Evolutionary conservation across 1,140 invertebrate genomes (phyloP), one percentile per base, ranked within the genome.

Genomic region (Drosophila prosaltans): DNA sequence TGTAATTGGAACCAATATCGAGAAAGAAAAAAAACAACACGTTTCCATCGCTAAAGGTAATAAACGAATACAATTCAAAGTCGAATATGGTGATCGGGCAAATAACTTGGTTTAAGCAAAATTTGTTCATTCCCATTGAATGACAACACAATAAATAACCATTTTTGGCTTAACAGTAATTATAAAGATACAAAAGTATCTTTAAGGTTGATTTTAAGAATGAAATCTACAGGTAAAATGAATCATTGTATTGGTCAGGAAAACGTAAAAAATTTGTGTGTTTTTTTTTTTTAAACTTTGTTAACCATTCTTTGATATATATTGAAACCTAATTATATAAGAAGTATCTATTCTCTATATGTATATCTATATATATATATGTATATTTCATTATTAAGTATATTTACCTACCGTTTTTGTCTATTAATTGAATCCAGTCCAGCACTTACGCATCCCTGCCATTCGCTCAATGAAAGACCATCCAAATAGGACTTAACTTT

Each of bases 341-440:
- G 16, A 16, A 16, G 16, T 16, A 16, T 16, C 16, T 16, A 16
- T 16, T 16, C 16, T 16, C 16, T 16, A 16, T 16, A 16, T 16
- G 16, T 16, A 16, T 16, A 16, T 16, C 16, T 16, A n/a, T n/a
- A n/a, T n/a, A n/a, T n/a, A n/a, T n/a, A n/a, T n/a, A n/a, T n/a
- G n/a, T n/a, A n/a, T n/a, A n/a, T n/a, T n/a, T n/a, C n/a, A n/a
- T n/a, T 36, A 36, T 4, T 36, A 4, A 36, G 32, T 36, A 36
- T 36, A 36, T 7, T 36, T 36, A 67, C 54, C 9, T 39, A 88
- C 84, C 84, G 66, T 66, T 72, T 89, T 58, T 89, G 85, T 54
- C 84, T 84, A 36, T 81, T 84, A 0, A 89, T 51, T 2, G 84
- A 78, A n/a, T 89, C 81, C 1, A 89, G 58, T n/a, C 84, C 84